Conservation (phyloP, 2,888 invertebrate species). For the Drosophila neotestacea region DNA sequence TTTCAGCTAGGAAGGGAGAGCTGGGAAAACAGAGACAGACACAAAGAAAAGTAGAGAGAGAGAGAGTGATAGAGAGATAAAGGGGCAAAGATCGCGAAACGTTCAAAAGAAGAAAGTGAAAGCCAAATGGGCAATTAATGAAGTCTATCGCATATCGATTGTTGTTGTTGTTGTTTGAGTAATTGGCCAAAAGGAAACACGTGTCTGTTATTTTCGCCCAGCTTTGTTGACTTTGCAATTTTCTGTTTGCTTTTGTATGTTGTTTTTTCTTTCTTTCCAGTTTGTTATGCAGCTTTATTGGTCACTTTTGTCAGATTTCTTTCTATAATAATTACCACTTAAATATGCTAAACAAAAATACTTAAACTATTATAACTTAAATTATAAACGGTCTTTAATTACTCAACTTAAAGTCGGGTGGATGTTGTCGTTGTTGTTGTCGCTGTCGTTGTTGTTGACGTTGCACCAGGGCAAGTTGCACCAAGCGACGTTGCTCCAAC, state of each 20-base stretch:
- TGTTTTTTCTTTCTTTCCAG: not conserved
- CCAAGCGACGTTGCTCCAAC: constrained; percentile 53
- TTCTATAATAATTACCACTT: constrained; percentile 54
- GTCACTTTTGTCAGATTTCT: constrained; percentile 31
- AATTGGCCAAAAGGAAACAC: constrained; percentile 45
- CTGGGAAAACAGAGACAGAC: constrained; percentile 2
- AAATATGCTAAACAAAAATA: constrained; percentile 42
- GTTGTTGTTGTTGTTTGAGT: constrained; percentile 21
- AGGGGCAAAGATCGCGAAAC: constrained; percentile 23
- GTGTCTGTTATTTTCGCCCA: constrained; percentile 39
- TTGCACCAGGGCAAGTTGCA: constrained; percentile 42
- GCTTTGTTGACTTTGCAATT: constrained; percentile 8
- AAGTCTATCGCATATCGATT: constrained; percentile 40
- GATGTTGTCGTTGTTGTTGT: constrained; percentile 1
- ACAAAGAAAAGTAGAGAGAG: not conserved
- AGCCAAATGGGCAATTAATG: constrained; percentile 55
- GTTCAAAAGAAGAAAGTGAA: constrained; percentile 50
- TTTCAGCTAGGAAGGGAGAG: not conserved
- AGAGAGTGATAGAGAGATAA: not conserved
- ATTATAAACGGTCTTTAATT: constrained; percentile 30
- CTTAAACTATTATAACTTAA: constrained; percentile 20
- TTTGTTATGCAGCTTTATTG: constrained; percentile 30
- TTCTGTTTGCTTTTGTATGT: constrained; percentile 2
- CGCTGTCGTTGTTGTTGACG: constrained; percentile 7
- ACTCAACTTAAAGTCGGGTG: constrained; percentile 8